Conservation (phyloP, 2,888 invertebrate species). For the Carabus problematicus region DNA sequence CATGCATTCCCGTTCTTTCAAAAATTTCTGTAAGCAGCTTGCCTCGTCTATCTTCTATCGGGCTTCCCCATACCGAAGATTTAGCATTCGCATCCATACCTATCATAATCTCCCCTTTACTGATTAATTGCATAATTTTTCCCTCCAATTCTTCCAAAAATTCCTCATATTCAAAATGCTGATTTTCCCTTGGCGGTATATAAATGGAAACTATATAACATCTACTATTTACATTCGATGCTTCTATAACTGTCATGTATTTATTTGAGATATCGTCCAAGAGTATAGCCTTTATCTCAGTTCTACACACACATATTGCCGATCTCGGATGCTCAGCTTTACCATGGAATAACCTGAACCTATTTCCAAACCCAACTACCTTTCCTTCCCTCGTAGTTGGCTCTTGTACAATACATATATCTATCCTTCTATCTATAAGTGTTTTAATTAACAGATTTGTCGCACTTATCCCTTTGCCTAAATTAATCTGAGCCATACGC, state of each 20-base stretch:
- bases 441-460: constrained; percentile 5
- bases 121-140: neutral
- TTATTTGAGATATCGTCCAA: too few species aligned
- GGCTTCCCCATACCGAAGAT: constrained; percentile 26
- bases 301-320: neutral
- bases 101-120: constrained; percentile 9
- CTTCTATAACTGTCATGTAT: too few species aligned
- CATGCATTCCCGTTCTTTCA: neutral
- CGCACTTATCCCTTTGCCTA: neutral
- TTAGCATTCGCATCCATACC: constrained; percentile 22
- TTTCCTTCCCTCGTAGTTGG: neutral
- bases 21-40: neutral
- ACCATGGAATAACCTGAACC: neutral
- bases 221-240: too few species aligned
- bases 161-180: neutral
- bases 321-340: neutral
- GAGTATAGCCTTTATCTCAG: constrained; percentile 2
- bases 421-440: neutral
- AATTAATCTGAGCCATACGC: neutral
- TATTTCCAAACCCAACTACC: neutral
- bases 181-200: too few species aligned
- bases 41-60: neutral
- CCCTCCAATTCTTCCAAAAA: neutral
- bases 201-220: too few species aligned
- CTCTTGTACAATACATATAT: too few species aligned